Conservation (phyloP, 2,888 invertebrate species). For the Dryococelus australis region DNA sequence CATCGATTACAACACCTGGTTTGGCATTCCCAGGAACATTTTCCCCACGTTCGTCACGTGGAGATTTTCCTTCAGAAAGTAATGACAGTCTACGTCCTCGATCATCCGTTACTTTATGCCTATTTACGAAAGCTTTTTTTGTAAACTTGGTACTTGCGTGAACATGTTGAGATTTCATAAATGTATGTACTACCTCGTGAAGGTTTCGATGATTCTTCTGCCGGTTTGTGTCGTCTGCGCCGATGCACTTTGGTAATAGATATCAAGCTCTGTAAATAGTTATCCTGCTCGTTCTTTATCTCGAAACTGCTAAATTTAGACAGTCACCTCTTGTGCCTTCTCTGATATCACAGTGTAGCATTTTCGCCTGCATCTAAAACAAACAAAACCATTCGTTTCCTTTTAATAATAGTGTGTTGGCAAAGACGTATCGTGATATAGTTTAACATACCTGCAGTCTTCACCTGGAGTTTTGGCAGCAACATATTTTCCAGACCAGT, state of each 20-base stretch:
- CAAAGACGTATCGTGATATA: neutral
- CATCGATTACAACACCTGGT: neutral
- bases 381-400: neutral
- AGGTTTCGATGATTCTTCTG: constrained; percentile 1
- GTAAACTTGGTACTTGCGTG: neutral
- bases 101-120: neutral
- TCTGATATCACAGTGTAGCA: neutral
- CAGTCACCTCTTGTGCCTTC: neutral
- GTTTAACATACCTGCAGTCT: neutral
- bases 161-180: too few relatives aligned
- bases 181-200: neutral
- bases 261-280: neutral
- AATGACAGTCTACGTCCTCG: neutral
- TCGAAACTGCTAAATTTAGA: neutral
- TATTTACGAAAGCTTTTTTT: constrained; percentile 2
- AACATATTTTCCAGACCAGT: neutral
- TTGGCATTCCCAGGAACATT: neutral
- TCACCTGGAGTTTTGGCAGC: neutral
- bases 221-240: neutral
- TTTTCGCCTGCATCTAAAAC: too few relatives aligned
- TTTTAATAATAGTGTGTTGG: neutral
- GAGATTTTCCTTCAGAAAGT: neutral
- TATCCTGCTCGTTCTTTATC: neutral
- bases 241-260: too few relatives aligned
- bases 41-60: neutral